phyloP scores from a whole-genome alignment of 2,888 invertebrate genomes.

The Alitta virens region DNA sequence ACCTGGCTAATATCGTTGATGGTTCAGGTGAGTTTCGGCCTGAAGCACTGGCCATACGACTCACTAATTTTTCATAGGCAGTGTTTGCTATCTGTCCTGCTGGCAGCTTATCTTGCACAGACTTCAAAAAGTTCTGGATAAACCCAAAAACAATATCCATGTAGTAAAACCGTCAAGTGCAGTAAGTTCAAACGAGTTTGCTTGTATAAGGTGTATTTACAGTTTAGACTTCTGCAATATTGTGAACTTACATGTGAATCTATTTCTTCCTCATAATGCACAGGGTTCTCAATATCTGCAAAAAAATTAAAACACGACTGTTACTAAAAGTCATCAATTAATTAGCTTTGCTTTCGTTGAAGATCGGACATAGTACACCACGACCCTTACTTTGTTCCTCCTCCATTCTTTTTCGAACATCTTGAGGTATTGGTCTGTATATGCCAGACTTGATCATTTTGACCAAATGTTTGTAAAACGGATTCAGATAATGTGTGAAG shows the following conservation, averaged over 20 bases:
- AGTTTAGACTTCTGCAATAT: too few species aligned
- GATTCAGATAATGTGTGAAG: conserved; percentile 78
- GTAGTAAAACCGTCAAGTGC: too few species aligned
- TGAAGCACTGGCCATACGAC: conserved; percentile 19
- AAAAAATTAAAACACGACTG: too few species aligned
- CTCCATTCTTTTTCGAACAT: background rate
- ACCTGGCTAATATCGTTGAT: background rate
- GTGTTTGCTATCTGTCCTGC: conserved; percentile 49
- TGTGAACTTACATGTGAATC: too few species aligned
- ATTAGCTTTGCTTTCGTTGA: too few species aligned
- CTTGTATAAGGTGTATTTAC: too few species aligned
- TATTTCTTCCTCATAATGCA: too few species aligned
- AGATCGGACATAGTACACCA: background rate
- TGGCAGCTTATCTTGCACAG: conserved; percentile 39
- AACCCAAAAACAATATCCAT: background rate
- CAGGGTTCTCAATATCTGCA: too few species aligned
- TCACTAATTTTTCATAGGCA: conserved; percentile 51
- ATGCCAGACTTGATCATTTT: conserved; percentile 50
- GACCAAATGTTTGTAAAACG: conserved; percentile 77
- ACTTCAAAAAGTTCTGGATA: conserved; percentile 26
- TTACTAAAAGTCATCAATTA: too few species aligned
- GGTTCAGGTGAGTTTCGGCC: conserved; percentile 12
- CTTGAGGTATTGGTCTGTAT: conserved; percentile 44
- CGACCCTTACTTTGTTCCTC: background rate
- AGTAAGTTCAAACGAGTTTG: too few species aligned